Percentiles rank a stretch among this genome's conserved stretches.
Conservation (phyloP, 2,113 vertebrate species). For the Tragelaphus scriptus region DNA sequence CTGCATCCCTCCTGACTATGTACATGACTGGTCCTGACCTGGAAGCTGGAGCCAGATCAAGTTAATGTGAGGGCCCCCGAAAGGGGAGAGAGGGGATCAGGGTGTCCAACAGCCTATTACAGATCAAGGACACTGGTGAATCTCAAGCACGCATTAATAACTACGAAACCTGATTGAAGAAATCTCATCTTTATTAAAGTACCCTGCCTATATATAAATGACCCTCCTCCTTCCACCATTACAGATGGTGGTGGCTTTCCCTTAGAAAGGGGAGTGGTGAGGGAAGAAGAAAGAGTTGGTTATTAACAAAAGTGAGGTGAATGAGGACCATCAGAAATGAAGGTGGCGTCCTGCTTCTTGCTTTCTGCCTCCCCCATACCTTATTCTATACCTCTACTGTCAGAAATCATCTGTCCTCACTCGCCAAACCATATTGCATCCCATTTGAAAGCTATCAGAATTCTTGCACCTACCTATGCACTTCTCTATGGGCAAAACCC, state of each 20-base stretch:
- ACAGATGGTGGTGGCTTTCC: neutral
- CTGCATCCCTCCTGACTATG: neutral
- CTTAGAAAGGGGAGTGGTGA: neutral
- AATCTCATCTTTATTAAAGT: constrained; percentile 11
- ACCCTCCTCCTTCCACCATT: neutral
- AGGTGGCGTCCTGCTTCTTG: neutral
- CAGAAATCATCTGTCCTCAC: neutral
- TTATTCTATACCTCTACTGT: neutral
- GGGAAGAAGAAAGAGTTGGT: neutral
- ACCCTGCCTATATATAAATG: neutral
- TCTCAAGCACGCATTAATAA: neutral
- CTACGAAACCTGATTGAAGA: neutral
- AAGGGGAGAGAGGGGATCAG: neutral
- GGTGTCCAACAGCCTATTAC: neutral
- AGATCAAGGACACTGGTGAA: neutral
- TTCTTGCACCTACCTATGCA: neutral
- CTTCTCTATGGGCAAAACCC: neutral
- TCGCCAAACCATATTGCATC: neutral
- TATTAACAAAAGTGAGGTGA: neutral
- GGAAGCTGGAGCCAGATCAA: neutral
- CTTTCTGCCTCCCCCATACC: neutral
- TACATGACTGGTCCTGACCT: neutral
- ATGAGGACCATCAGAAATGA: neutral
- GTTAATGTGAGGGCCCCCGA: neutral
- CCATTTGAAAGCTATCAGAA: neutral